Conservation (phyloP, 2,888 invertebrate species). For the Meghimatium bilineatum region DNA sequence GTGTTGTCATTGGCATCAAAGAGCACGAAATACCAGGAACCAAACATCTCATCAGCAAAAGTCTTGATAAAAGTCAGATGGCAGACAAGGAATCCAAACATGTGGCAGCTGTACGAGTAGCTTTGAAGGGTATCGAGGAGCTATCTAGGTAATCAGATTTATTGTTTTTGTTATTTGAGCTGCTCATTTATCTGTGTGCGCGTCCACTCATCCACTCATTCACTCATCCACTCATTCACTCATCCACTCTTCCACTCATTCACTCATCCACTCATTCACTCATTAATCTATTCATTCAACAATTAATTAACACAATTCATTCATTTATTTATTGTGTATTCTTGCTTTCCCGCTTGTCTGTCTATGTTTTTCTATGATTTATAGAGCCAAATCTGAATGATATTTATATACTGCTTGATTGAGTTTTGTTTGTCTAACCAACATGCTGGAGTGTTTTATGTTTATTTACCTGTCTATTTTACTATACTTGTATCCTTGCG, state of each 20-base stretch:
- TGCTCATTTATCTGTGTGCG: not conserved
- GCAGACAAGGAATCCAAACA: not conserved
- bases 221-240: not conserved
- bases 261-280: not conserved
- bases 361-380: too few species aligned
- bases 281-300: not conserved
- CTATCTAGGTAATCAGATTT: not conserved
- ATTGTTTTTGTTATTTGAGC: not conserved
- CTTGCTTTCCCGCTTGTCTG: too few species aligned
- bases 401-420: too few species aligned
- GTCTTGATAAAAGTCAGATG: not conserved
- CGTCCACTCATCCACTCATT: not conserved
- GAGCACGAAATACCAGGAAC: not conserved
- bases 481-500: too few species aligned
- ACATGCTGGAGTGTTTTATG: not conserved
- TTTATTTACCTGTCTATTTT: too few species aligned
- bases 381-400: too few species aligned
- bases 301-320: not conserved
- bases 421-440: not conserved
- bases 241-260: not conserved
- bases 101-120: not conserved
- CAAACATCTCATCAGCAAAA: not conserved
- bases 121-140: not conserved
- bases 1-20: slow-evolving; percentile 3
- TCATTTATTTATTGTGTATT: not conserved